Evolutionary conservation across 2,113 vertebrate genomes (phyloP).

Genomic region (Psilopsiagon aymara): DNA sequence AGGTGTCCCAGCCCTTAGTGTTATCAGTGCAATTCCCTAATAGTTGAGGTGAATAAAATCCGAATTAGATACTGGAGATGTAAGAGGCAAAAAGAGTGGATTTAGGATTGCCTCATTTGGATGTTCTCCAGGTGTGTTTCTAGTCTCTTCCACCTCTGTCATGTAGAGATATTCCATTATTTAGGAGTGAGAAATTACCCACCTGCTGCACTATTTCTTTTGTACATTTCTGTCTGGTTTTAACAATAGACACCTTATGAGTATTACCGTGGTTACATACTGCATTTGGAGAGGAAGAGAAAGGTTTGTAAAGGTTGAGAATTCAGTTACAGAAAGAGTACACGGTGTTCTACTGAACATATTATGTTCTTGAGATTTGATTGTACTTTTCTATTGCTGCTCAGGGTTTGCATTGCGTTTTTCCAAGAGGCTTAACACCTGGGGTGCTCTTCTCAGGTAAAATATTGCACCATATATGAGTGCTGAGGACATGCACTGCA

Average conservation of each 20-base stretch:
- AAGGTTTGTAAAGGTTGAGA: background rate
- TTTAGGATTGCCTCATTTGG: background rate
- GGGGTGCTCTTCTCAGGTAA: background rate
- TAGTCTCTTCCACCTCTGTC: background rate
- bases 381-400: background rate
- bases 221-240: background rate
- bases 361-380: background rate
- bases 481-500: background rate
- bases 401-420: background rate
- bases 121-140: background rate
- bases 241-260: background rate
- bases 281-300: background rate
- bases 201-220: background rate
- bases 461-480: background rate
- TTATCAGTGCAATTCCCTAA: background rate
- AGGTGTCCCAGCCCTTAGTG: background rate
- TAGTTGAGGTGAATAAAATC: background rate
- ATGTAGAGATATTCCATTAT: background rate
- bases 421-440: background rate
- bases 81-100: background rate
- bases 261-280: background rate
- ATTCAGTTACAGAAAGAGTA: background rate
- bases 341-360: background rate
- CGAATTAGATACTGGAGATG: background rate
- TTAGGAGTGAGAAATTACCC: conserved; percentile 5